Evolutionary conservation across 2,797 vertebrate species (phyloP).

Genomic region (Catostomus latipinnis): DNA sequence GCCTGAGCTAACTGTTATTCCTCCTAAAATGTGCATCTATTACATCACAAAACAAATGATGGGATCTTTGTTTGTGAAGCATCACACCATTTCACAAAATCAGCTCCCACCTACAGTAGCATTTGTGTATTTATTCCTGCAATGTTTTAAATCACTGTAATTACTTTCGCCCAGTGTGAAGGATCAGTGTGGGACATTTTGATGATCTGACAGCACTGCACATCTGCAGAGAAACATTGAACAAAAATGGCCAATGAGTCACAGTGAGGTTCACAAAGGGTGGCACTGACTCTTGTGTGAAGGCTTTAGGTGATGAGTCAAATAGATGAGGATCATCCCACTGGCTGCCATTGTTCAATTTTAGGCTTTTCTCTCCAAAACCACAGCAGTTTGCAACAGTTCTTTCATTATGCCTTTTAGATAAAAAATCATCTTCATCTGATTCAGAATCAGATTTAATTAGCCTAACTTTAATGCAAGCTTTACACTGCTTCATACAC

Average conservation of each 20-base stretch:
- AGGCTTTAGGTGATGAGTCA: slow-evolving; percentile 10
- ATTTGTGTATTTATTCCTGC: background rate
- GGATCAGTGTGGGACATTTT: background rate
- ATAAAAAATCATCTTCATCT: background rate
- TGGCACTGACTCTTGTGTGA: background rate
- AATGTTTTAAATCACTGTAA: background rate
- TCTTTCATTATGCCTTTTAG: slow-evolving; percentile 1
- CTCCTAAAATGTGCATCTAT: background rate
- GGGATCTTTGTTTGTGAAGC: background rate
- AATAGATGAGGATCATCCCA: slow-evolving; percentile 2
- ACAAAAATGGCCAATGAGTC: slow-evolving; percentile 31
- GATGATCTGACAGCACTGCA: slow-evolving; percentile 5
- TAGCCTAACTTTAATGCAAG: no score
- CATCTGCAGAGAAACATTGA: slow-evolving; percentile 12
- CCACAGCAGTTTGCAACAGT: slow-evolving; percentile 3
- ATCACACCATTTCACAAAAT: background rate
- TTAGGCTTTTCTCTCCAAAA: background rate
- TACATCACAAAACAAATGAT: background rate
- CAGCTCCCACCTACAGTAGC: background rate
- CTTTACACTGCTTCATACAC: no score
- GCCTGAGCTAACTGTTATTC: slow-evolving; percentile 5
- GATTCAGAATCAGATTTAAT: no score
- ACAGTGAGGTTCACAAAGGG: slow-evolving; percentile 11
- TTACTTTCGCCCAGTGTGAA: background rate
- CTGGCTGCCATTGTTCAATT: background rate